A percentile compares a stretch with the other conserved stretches of the same genome.
Conservation (phyloP, 2,797 vertebrate species). For the Monodelphis domestica region DNA sequence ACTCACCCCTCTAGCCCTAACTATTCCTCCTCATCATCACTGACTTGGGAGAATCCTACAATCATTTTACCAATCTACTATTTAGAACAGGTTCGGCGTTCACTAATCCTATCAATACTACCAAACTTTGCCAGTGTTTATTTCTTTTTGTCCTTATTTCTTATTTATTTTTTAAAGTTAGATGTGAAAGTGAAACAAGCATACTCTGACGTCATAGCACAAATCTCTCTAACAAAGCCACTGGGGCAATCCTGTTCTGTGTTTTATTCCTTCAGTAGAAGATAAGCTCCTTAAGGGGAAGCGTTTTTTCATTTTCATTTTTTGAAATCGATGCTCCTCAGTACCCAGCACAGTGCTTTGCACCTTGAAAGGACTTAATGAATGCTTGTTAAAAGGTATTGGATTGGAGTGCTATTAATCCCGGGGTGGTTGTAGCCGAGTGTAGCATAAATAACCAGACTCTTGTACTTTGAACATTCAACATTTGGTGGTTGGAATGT, state of each 20-base stretch:
- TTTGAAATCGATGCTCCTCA: background rate
- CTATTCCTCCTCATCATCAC: background rate
- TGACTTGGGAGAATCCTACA: background rate
- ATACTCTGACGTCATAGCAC: background rate
- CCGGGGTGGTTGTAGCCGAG: constrained; percentile 16
- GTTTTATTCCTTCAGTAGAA: background rate
- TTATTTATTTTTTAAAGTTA: background rate
- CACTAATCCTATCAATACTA: background rate
- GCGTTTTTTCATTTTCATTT: too few relatives aligned
- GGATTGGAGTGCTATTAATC: background rate
- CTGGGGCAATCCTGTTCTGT: background rate
- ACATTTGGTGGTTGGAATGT: constrained; percentile 42
- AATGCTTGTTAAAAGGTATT: background rate
- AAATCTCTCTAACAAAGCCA: background rate
- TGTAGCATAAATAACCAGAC: constrained; percentile 40
- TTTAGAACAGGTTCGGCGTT: background rate
- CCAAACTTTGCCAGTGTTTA: background rate
- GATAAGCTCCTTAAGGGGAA: background rate
- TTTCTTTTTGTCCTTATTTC: background rate
- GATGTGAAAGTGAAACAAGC: background rate
- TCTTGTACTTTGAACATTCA: constrained; percentile 51
- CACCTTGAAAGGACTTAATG: background rate
- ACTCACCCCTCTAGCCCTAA: background rate
- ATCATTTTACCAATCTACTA: background rate
- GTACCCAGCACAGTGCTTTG: background rate